phyloP scores from a whole-genome alignment of 2,888 invertebrate species.

The Drosophila melanosoma region DNA sequence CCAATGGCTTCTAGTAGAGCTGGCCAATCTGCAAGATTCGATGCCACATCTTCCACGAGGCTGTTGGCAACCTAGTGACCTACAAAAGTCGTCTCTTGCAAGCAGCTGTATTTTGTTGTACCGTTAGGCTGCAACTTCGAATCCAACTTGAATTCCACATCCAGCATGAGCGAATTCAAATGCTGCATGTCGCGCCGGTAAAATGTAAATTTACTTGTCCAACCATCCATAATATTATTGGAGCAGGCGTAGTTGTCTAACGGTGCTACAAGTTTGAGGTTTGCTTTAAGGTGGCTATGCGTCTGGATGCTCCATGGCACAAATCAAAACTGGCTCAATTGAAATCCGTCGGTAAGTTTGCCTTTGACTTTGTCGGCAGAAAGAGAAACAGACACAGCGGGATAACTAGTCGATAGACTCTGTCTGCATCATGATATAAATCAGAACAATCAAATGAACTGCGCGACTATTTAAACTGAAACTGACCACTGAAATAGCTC shows the following conservation, averaged over 20 bases:
- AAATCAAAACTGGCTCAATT: slow-evolving; percentile 71
- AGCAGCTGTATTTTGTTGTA: slow-evolving; percentile 41
- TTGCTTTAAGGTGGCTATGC: slow-evolving; percentile 13
- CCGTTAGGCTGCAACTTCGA: slow-evolving; percentile 64
- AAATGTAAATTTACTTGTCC: slow-evolving; percentile 55
- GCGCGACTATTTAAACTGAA: slow-evolving; percentile 59
- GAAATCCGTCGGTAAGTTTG: slow-evolving; percentile 68
- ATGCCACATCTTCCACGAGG: slow-evolving; percentile 36
- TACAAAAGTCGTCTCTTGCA: slow-evolving; percentile 59
- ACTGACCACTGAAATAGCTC: slow-evolving; percentile 44
- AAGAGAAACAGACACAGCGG: slow-evolving; percentile 68
- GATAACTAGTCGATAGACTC: slow-evolving; percentile 42
- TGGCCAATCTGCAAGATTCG: slow-evolving; percentile 20
- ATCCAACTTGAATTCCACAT: slow-evolving; percentile 22
- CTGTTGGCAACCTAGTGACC: slow-evolving; percentile 72
- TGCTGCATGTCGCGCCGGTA: slow-evolving; percentile 46
- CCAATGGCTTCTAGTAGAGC: background rate
- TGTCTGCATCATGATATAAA: slow-evolving; percentile 44
- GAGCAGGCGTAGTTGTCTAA: slow-evolving; percentile 53
- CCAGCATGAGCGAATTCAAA: slow-evolving; percentile 51
- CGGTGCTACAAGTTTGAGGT: slow-evolving; percentile 31
- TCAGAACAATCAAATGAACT: slow-evolving; percentile 58
- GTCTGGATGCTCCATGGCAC: slow-evolving; percentile 36
- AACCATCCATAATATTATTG: slow-evolving; percentile 75
- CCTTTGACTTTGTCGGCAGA: slow-evolving; percentile 79